Evolutionary conservation across 2,113 vertebrate species (phyloP).

Genomic region (Heterochromis multidens): DNA sequence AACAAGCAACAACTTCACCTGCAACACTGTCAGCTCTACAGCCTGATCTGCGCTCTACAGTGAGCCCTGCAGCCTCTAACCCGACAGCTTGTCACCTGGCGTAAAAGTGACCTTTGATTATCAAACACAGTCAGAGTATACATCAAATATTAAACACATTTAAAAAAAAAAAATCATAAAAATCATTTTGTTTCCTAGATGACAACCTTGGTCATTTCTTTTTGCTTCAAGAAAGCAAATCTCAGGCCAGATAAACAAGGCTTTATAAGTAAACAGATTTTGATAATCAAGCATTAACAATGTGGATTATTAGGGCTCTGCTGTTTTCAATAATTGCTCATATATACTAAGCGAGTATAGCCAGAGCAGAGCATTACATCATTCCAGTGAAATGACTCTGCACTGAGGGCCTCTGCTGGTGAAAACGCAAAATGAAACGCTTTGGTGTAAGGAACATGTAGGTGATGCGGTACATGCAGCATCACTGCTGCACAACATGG

Average conservation of each 20-base stretch:
- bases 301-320: background rate
- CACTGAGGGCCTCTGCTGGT: slow-evolving; percentile 65
- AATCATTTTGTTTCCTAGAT: background rate
- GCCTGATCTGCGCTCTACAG: background rate
- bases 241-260: background rate
- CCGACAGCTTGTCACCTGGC: background rate
- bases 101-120: background rate
- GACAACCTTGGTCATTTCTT: background rate
- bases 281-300: background rate
- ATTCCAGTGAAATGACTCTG: slow-evolving; percentile 12
- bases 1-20: slow-evolving; percentile 10
- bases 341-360: background rate
- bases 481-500: slow-evolving; percentile 29
- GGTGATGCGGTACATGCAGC: slow-evolving; percentile 14
- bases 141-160: background rate
- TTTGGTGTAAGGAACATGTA: background rate
- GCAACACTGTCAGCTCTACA: background rate
- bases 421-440: background rate
- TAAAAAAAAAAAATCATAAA: background rate
- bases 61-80: background rate
- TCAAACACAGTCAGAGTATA: slow-evolving; percentile 1
- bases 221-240: background rate
- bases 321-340: background rate
- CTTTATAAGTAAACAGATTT: background rate
- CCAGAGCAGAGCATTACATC: slow-evolving; percentile 48